Base-by-base conservation (phyloP, 30 jellyfish, hydroid and myxozoan genomes). In the Chironex yamaguchii region DNA sequence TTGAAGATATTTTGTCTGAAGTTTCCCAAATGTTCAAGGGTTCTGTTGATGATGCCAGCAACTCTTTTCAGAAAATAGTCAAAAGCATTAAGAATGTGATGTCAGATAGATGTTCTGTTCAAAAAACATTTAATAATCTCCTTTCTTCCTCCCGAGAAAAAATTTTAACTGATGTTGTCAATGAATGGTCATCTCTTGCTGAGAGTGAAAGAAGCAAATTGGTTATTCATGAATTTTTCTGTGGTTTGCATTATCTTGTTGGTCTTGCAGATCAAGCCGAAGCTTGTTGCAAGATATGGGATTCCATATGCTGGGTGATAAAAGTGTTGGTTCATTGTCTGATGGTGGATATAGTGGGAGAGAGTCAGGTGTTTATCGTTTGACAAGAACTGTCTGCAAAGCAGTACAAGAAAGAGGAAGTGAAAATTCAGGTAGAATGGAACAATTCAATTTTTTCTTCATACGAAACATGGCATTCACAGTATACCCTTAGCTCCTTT, bases 211-310 rank as follows among this genome's bases (percentile, higher is more conserved):
- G 51, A 51, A 25, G 0, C 3, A 68, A 68, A 63, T 2, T 82
- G 66, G 3, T 23, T 11, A 42, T 28, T 4, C 23, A 27, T 2
- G 69, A 82, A 62, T 12, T 85, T 73, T 52, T 85, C 63, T 85
- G 94, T 52, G 85, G 91, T 17, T 27, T 85, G 62, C 95, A 85
- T 28, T 85, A 24, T 31, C 25, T 85, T 20, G 92, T 85, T 28
- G 95, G 86, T 0, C 76, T 85, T 0, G 92, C 92, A 14, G 92
- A 85, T 42, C 91, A 85, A n/a, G n/a, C n/a, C n/a, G n/a, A n/a
- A n/a, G n/a, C n/a, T n/a, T n/a, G n/a, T 36, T 62, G 52, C 4
- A 64, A 64, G 22, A 25, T 87, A 3, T 76, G 93, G 92, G 92
- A 76, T 22, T 0, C 34, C 0, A 29, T 87, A 0, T 87, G 86